phyloP scores from a whole-genome alignment of 2,888 invertebrate species.

The Tetropium fuscum region DNA sequence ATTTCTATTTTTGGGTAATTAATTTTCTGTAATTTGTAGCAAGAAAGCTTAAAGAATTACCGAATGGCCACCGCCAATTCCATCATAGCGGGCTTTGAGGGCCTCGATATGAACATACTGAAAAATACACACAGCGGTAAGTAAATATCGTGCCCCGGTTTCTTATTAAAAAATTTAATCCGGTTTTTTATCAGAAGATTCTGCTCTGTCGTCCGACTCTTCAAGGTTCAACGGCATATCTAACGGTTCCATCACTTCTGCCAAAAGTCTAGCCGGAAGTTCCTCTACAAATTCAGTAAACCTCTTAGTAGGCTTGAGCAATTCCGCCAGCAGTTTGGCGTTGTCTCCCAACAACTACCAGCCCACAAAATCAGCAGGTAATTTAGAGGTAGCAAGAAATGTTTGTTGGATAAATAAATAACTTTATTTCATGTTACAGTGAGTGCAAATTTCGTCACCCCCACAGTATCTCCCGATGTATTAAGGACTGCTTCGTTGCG shows the following conservation, averaged over 20 bases:
- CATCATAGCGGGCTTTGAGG: conserved; percentile 73
- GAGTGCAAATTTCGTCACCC: conserved; percentile 56
- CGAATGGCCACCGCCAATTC: conserved; percentile 79
- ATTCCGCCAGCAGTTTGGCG: conserved; percentile 22
- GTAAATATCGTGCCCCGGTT: neutral
- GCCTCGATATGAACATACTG: conserved; percentile 61
- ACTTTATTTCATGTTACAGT: conserved; percentile 33
- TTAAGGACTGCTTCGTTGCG: conserved; percentile 86
- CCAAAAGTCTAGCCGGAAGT: conserved; percentile 27
- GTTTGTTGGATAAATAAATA: neutral
- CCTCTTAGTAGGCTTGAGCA: conserved; percentile 25
- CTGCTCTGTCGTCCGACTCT: conserved; percentile 55
- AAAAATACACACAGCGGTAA: conserved; percentile 47
- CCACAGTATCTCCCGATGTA: conserved; percentile 81
- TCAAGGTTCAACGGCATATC: conserved; percentile 60
- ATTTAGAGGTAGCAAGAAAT: conserved; percentile 16
- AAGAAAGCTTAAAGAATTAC: conserved; percentile 79
- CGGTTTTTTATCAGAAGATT: conserved; percentile 47
- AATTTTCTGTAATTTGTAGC: conserved; percentile 62
- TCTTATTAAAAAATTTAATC: neutral
- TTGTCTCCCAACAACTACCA: conserved; percentile 26
- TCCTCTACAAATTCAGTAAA: conserved; percentile 49
- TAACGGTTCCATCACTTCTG: conserved; percentile 53
- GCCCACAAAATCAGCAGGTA: conserved; percentile 24
- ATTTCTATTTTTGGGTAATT: conserved; percentile 38